Evolutionary conservation across 2,113 vertebrate species (phyloP).

Genomic region (Cichladusa arquata): DNA sequence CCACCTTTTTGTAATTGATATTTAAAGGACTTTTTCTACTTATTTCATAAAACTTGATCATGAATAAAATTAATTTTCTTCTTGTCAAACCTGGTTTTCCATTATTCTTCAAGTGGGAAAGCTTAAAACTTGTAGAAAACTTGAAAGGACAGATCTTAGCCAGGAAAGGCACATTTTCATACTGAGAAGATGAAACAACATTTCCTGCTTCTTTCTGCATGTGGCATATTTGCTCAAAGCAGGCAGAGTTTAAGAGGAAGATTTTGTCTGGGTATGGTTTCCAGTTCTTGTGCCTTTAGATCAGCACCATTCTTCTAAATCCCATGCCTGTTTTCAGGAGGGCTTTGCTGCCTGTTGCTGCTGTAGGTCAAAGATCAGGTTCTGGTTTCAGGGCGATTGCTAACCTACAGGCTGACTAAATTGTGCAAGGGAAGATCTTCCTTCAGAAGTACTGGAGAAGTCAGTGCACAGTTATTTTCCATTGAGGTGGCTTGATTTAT

Average conservation of each 20-base stretch:
- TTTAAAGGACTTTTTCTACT: background rate
- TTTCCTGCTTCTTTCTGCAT: background rate
- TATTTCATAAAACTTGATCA: background rate
- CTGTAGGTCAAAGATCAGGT: background rate
- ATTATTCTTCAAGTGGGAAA: slow-evolving; percentile 8
- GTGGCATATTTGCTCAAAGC: background rate
- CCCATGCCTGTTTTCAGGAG: background rate
- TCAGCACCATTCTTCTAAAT: background rate
- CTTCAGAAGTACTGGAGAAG: background rate
- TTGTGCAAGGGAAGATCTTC: background rate
- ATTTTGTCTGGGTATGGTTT: background rate
- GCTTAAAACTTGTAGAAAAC: background rate
- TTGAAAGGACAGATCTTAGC: background rate
- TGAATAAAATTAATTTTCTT: background rate
- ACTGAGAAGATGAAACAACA: background rate
- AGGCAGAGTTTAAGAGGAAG: background rate
- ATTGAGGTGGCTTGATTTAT: background rate
- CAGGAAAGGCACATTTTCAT: background rate
- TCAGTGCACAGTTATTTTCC: background rate
- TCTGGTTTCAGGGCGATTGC: rapidly evolving
- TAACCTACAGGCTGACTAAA: background rate
- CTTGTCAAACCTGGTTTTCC: background rate
- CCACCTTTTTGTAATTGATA: background rate
- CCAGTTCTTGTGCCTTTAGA: background rate
- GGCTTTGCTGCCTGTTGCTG: background rate